Base-by-base conservation (phyloP, 2,113 vertebrate genomes). In the Butastur rufipennis region DNA sequence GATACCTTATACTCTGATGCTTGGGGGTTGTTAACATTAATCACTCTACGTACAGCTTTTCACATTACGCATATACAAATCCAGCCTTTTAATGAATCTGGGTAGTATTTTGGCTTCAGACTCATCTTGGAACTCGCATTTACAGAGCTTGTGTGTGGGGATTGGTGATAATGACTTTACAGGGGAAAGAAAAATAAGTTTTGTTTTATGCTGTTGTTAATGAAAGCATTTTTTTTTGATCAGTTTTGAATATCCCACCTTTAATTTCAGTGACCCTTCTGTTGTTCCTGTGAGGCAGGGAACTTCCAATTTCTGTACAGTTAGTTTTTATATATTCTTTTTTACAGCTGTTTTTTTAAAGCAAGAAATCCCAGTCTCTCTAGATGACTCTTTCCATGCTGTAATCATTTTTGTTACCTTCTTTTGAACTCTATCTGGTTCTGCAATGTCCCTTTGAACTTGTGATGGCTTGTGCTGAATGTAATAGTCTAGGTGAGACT, bases 361-460 rank as follows among this genome's bases (percentile, higher is more conserved):
- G 31, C 61, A 81, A 86, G 72, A 34, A 56, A 34, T 87, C 72
- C 32, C 21, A 68, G 34, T 53, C 55, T 83, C 36, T 86, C 56
- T 47, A 67, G 67, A 47, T 82, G 23, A 36, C 34, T 83, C 19
- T 66, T 92, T 40, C 45, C 3, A 16, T 67, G 29, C 72, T 65
- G 36, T 86, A 95, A 88, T 90, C 0, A 62, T 45, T 88, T 93
- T 74, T 83, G 58, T 86, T 95, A 90, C 90, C 82, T 70, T 73
- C 26, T 83, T 92, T 87, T 94, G 92, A 92, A 67, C 81, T 85
- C 81, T 63, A 0, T 88, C 84, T 88, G 52, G 4, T 59, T 93
- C 62, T 81, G 38, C 82, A 92, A 3, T 88, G 82, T 74, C 67
- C 38, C 55, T 93, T 96, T 94, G 88, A 90, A 92, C 72, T 83